Evolutionary conservation across 2,888 invertebrate genomes (phyloP), one percentile per base, ranked within the genome.

Genomic region (Lamproptera curius): DNA sequence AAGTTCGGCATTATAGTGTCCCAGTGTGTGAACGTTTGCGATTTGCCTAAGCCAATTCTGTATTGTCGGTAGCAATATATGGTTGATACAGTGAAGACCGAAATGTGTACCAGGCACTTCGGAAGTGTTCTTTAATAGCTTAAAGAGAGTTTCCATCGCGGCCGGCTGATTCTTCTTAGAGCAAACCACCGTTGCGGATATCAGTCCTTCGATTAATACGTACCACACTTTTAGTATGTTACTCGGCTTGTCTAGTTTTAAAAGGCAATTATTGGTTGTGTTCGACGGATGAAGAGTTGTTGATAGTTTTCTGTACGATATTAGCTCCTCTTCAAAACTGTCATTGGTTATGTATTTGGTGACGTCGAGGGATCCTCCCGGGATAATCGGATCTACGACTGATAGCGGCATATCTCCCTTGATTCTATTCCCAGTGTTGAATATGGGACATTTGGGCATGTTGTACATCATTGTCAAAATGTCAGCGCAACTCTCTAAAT

Each of bases 361-460:
- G 10, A 93, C 88, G 60, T 93, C 92, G 35, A 92, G 87, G 61
- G 90, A 90, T 5, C 83, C 79, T 64, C 93, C 94, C 9, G 95
- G 94, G 58, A 96, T 94, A n/a, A 93, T 90, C 0, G 95, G 93
- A 73, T 97, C 96, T 0, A 97, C 95, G 39, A 94, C 91, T 57
- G 94, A 93, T 1, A 94, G 90, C 2, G 93, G 92, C 41, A 92
- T 91, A 49, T 94, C 93, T 0, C 93, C 92, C 69, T 93, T 94
- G 55, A 95, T 92, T 66, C 94, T 90, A 66, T 96, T 95, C 0
- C 96, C 95, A 10, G 97, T 93, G 73, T 96, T 96, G 69, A 97
- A 97, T 52, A 94, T 94, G 0, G 97, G 97, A 72, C 97, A 97
- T 62, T 96, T 95, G 0, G 97, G 97, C 97, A 97, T 97, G 64